These are phyloP conservation scores for Pimephales promelas DNA, from an alignment of 2,113 vertebrate genomes.

Conservation along the genomic window DNA sequence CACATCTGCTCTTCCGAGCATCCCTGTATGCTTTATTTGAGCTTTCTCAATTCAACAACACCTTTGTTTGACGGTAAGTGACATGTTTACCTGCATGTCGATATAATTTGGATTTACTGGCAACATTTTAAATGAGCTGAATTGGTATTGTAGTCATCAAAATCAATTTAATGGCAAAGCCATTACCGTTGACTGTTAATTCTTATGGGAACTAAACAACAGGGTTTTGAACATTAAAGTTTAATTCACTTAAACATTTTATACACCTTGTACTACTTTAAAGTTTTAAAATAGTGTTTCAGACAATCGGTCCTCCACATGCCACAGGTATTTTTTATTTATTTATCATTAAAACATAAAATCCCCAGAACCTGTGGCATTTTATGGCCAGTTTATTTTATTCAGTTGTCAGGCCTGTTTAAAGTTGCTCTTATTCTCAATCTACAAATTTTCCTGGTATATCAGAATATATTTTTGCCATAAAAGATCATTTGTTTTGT, in stretches of 20 bases:
- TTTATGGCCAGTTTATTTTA: not conserved
- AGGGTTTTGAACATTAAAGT: not conserved
- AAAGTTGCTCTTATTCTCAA: not conserved
- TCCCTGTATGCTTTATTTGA: not conserved
- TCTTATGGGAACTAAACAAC: not conserved
- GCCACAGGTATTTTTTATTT: slow-evolving; percentile 10
- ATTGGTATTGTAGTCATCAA: not conserved
- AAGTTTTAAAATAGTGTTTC: not conserved
- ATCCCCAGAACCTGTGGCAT: not conserved
- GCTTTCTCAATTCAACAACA: not conserved
- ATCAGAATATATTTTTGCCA: not conserved
- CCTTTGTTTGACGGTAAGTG: slow-evolving; percentile 55
- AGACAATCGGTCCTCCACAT: not conserved
- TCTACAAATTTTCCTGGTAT: not conserved
- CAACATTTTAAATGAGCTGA: not conserved
- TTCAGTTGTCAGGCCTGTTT: not conserved
- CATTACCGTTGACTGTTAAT: not conserved
- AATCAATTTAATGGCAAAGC: not conserved
- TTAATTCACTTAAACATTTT: not conserved
- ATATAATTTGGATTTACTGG: not conserved
- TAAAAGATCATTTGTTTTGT: no score
- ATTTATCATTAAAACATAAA: not conserved
- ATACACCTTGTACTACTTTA: not conserved
- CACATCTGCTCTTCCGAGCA: not conserved
- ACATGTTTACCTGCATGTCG: not conserved